A percentile compares a stretch with the other conserved stretches of the same genome.
These are phyloP conservation scores for Eubasilissa splendida DNA, from an alignment of 2,888 invertebrate species.

Conservation along the genomic window DNA sequence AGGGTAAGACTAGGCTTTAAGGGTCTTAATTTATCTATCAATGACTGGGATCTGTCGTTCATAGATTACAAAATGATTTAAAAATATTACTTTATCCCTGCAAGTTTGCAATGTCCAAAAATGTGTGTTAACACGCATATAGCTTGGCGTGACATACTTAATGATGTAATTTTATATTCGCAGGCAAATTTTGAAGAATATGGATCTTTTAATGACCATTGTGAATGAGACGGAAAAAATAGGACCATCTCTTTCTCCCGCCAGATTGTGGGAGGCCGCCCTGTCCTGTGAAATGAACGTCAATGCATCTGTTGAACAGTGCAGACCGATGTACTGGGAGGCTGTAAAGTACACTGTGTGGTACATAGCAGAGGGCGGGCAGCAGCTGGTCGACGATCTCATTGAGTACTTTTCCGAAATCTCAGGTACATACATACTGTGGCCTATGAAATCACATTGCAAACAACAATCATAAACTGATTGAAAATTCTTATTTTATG, in stretches of 20 bases:
- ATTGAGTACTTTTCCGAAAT: constrained; percentile 66
- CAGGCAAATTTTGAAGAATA: constrained; percentile 63
- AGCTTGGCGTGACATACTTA: too few relatives aligned
- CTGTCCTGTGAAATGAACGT: constrained; percentile 28
- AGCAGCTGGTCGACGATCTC: constrained; percentile 64
- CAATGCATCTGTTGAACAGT: constrained; percentile 58
- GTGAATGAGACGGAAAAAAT: constrained; percentile 46
- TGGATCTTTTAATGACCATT: constrained; percentile 63
- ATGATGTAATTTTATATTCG: not conserved
- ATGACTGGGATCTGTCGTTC: too few relatives aligned
- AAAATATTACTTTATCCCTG: too few relatives aligned
- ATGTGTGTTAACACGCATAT: too few relatives aligned
- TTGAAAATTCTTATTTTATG: too few relatives aligned
- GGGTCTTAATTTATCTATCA: too few relatives aligned
- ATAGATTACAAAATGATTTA: too few relatives aligned
- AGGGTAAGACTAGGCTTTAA: too few relatives aligned
- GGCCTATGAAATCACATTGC: too few relatives aligned
- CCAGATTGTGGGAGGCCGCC: constrained; percentile 53
- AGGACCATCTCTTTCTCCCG: constrained; percentile 16
- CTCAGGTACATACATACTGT: constrained; percentile 62
- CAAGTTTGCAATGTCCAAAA: too few relatives aligned
- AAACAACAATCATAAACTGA: too few relatives aligned
- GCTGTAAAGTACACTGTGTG: constrained; percentile 64
- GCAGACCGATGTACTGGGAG: constrained; percentile 62
- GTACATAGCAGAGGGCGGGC: constrained; percentile 64